Evolutionary conservation across 2,888 invertebrate species (phyloP).

Genomic region (Rhagonycha fulva): DNA sequence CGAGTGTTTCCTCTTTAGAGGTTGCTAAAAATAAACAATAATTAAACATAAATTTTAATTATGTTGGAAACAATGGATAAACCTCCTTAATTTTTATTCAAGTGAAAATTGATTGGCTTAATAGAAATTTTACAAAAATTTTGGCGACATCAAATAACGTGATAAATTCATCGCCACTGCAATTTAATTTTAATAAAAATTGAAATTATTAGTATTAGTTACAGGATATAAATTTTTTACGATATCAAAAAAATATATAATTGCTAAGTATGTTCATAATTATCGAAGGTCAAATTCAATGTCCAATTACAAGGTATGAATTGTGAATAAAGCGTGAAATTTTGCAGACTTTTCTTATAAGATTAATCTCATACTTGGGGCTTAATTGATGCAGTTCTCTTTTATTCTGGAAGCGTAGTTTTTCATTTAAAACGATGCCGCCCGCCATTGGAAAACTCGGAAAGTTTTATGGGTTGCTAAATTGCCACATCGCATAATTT

Average conservation of each 20-base stretch:
- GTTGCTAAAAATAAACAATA: neutral
- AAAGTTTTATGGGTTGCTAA: conserved; percentile 1
- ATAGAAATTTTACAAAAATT: no score
- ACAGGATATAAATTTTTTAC: neutral
- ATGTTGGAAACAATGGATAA: neutral
- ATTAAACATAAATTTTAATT: neutral
- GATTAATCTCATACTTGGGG: neutral
- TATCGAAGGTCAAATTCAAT: neutral
- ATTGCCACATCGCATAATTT: neutral
- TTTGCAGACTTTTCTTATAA: neutral
- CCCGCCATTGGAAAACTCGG: neutral
- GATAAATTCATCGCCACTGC: no score
- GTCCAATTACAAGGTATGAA: neutral
- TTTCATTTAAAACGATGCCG: neutral
- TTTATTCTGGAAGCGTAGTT: neutral
- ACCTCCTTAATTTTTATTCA: neutral
- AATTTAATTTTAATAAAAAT: no score
- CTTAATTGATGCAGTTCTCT: neutral
- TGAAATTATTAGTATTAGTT: neutral
- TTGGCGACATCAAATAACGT: no score
- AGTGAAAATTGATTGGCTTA: neutral
- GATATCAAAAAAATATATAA: neutral
- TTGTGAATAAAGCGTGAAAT: neutral
- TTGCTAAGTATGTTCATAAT: neutral
- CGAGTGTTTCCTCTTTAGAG: neutral